phyloP scores from a whole-genome alignment of 35 echinoderm and acorn worm species.

The Acanthaster planci region DNA sequence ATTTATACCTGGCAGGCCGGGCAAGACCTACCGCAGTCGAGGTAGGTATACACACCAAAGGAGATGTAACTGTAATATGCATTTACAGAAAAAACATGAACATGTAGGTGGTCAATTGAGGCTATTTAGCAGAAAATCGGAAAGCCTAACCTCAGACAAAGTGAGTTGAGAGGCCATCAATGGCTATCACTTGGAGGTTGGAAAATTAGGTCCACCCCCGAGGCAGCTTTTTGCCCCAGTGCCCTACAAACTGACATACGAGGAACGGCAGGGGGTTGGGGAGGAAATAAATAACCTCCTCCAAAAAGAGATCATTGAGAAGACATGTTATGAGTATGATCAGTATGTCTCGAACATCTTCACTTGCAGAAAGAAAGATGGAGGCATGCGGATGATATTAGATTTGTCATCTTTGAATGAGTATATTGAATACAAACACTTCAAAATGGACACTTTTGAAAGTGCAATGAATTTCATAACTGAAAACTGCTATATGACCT shows the following conservation, averaged over 20 bases:
- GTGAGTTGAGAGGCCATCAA: constrained; percentile 45
- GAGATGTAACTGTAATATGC: too few species aligned
- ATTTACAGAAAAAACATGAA: too few species aligned
- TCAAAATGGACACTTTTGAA: constrained; percentile 83
- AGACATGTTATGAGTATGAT: too few species aligned
- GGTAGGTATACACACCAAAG: too few species aligned
- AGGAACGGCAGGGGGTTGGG: constrained; percentile 41
- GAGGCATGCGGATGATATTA: constrained; percentile 65
- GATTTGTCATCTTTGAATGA: constrained; percentile 73
- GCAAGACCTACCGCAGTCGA: too few species aligned
- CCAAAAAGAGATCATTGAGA: too few species aligned
- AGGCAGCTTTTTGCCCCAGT: constrained; percentile 30
- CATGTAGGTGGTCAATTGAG: constrained; percentile 59
- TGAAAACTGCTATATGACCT: constrained; percentile 60
- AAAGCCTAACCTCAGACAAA: constrained; percentile 48
- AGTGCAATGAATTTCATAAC: constrained; percentile 42
- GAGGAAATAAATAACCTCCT: constrained; percentile 58
- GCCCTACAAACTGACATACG: constrained; percentile 41
- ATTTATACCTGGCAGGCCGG: too few species aligned
- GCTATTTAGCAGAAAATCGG: constrained; percentile 47
- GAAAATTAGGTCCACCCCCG: neutral
- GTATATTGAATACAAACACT: constrained; percentile 61
- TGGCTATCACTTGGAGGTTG: constrained; percentile 71
- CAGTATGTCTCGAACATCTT: constrained; percentile 78
- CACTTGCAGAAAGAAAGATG: constrained; percentile 64